These are phyloP conservation scores for Tipula confusa DNA, from an alignment of 2,888 invertebrate genomes.

Conservation along the genomic window DNA sequence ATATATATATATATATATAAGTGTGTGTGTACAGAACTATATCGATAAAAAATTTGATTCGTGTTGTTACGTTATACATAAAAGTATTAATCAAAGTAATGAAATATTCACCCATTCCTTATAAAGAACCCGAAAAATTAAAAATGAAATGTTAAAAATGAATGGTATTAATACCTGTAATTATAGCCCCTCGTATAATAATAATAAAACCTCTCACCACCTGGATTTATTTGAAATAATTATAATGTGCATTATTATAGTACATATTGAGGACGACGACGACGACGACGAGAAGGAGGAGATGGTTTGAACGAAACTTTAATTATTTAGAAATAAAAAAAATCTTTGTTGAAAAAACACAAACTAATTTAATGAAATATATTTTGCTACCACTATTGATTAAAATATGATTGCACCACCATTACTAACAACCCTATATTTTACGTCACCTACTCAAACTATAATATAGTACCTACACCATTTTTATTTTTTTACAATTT, in stretches of 20 bases:
- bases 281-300: neutral
- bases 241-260: neutral
- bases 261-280: neutral
- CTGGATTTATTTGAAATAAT: conserved; percentile 25
- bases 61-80: neutral
- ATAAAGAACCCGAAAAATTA: neutral
- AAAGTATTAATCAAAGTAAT: conserved; percentile 8
- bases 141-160: neutral
- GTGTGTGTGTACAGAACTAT: no score
- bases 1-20: no score
- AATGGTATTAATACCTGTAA: neutral
- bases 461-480: neutral
- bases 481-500: neutral
- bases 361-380: neutral
- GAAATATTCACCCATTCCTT: neutral
- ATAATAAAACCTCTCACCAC: conserved; percentile 8
- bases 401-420: neutral
- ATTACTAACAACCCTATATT: neutral
- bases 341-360: neutral
- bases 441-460: neutral
- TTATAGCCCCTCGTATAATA: neutral
- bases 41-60: neutral
- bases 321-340: neutral
- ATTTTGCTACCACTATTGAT: neutral
- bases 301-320: neutral